Evolutionary conservation across 2,113 vertebrate species (phyloP).

Genomic region (Suncus etruscus): DNA sequence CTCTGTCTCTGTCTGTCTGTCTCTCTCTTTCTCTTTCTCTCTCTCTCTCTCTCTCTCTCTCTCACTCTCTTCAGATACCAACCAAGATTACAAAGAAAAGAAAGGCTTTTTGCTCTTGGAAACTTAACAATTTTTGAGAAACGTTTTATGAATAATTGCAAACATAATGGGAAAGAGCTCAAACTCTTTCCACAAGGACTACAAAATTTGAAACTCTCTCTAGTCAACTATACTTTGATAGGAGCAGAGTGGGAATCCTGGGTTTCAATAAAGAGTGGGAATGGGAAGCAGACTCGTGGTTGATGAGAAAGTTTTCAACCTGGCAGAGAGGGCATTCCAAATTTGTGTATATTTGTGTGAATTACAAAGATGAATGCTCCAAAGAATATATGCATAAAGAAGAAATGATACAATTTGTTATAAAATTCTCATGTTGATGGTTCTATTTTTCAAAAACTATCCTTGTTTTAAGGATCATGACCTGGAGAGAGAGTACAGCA

Average conservation of each 20-base stretch:
- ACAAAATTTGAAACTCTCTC: not conserved
- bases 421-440: conserved; percentile 25
- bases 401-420: not conserved
- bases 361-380: not conserved
- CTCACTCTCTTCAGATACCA: not conserved
- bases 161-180: not conserved
- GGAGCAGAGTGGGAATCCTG: not conserved
- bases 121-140: not conserved
- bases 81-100: not conserved
- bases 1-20: no score
- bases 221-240: not conserved
- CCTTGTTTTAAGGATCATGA: not conserved
- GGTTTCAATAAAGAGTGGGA: not conserved
- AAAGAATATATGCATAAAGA: not conserved
- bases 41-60: not conserved
- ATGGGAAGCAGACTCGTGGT: not conserved
- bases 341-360: not conserved
- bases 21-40: not conserved
- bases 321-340: not conserved
- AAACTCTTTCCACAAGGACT: not conserved
- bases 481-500: no score
- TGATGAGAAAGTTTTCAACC: not conserved
- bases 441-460: not conserved
- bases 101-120: not conserved
- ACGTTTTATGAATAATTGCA: not conserved